Base-by-base conservation (phyloP, 2,888 invertebrate genomes). In the Drosophila recens region DNA sequence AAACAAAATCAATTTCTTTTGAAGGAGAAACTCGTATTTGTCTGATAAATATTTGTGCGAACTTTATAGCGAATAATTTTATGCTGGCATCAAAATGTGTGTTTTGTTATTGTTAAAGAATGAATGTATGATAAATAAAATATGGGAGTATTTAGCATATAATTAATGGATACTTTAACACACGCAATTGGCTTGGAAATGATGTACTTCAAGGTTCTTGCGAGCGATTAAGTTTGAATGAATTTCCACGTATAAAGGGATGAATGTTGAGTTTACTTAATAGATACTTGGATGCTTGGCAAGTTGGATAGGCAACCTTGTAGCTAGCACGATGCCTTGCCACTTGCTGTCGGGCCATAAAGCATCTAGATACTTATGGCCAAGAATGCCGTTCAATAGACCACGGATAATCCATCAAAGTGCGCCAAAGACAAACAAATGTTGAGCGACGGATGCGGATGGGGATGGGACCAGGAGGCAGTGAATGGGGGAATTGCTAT, bases 361-460 rank as follows among this genome's bases (percentile, higher is more conserved):
- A 67, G 64, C 43, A 61, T 61, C 34, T 36, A 72, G 33, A 30
- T 30, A 67, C 45, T 64, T 75, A 49, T 66, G 40, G 73, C 69
- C 76, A 69, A 63, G 57, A 65, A 48, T 65, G 53, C 65, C 52
- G 36, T 59, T 45, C 61, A 54, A 69, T 52, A 27, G 73, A 72
- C 76, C 76, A 57, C 76, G 63, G 59, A 73, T 73, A 74, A 77
- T 77, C 77, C 74, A 77, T 77, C 77, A 77, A 71, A 77, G 71
- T 67, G 67, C 54, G 43, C 15, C 40, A 71, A 77, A 77, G 66
- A 63, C 71, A 77, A 77, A 74, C 77, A 77, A 67, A 58, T 58
- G 53, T 49, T 13, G 30, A 49, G 58, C 33, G 45, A 30, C n/a
- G 38, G 17, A 30, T 52, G 15, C 10, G 23, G 23, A 23, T 23